Evolutionary conservation across 1,140 invertebrate species (phyloP).

Genomic region (Laupala kohalensis): DNA sequence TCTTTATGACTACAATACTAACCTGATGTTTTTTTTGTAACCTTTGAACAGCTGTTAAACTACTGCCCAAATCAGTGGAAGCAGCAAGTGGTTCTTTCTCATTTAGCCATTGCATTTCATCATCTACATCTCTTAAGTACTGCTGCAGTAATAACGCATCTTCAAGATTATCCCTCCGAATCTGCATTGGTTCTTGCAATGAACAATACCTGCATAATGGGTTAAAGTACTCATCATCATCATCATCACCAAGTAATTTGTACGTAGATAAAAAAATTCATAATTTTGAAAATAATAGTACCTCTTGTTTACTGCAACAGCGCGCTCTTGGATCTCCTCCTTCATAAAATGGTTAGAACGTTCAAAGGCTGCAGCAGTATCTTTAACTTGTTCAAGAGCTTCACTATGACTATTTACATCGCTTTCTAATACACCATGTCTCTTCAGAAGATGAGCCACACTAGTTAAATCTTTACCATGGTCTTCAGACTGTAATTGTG

Average conservation of each 20-base stretch:
- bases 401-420: constrained; percentile 68
- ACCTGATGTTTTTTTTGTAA: constrained; percentile 90
- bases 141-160: constrained; percentile 75
- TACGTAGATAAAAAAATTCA: background rate
- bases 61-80: constrained; percentile 61
- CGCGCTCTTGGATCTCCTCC: constrained; percentile 64
- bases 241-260: background rate
- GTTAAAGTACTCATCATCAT: background rate
- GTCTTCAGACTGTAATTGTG: constrained; percentile 65
- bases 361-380: constrained; percentile 57
- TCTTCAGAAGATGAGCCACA: constrained; percentile 69
- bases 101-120: constrained; percentile 69
- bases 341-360: constrained; percentile 70
- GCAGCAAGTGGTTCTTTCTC: constrained; percentile 77
- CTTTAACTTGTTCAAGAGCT: constrained; percentile 60
- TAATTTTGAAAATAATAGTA: constrained; percentile 17
- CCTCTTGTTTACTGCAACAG: constrained; percentile 50
- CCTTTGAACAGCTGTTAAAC: constrained; percentile 83
- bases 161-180: constrained; percentile 75
- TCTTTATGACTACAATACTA: background rate
- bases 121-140: constrained; percentile 71
- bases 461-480: constrained; percentile 73
- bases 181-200: constrained; percentile 78
- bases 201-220: constrained; percentile 50
- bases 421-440: constrained; percentile 70